Evolutionary conservation across 2,888 invertebrate genomes (phyloP), one percentile per base, ranked within the genome.

Genomic region (Napeogenes inachia): DNA sequence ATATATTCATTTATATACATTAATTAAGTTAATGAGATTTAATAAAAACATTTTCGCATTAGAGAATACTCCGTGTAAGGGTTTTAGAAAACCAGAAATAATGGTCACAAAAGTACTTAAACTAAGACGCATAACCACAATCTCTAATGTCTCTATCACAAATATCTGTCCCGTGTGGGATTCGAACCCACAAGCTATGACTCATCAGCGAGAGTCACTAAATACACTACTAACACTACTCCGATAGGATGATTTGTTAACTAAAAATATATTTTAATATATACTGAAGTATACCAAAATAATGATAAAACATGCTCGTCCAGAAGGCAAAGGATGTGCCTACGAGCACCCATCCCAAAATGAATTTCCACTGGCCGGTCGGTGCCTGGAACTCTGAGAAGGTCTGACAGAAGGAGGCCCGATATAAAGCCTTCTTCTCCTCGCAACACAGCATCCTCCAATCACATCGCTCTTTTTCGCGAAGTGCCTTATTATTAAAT

Each of bases 331-430:
- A 59, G 75, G 89, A 61, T 93, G 94, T 62, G 88, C 72, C 5
- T 78, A 90, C 47, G 69, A 90, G 69, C 75, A 89, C 63, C 85
- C 91, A 80, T 68, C 96, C 96, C 0, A 94, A 0, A 0, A 93
- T 75, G 8, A 88, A 81, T 84, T 98, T 98, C 97, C 97, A 97
- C 74, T 94, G 92, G 13, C 97, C 97, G 13, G 94, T 94, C 3
- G 95, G 94, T 0, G 96, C 94, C 63, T 94, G 89, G 82, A 98
- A 94, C 91, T 99, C 99, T 0, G 95, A 87, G 79, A 95, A 97
- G 4, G 99, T 99, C 81, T 97, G 96, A 76, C 98, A 95, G 86
- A 97, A 99, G 64, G 97, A 97, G 3, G 96, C 94, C 60, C 99
- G 93, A 90, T 99, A 99, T 54, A 99, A 84, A 0, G 92, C 91